Evolutionary conservation across 2,113 vertebrate genomes (phyloP), one percentile per base, ranked within the genome.

Genomic region (Cepphus grylle): DNA sequence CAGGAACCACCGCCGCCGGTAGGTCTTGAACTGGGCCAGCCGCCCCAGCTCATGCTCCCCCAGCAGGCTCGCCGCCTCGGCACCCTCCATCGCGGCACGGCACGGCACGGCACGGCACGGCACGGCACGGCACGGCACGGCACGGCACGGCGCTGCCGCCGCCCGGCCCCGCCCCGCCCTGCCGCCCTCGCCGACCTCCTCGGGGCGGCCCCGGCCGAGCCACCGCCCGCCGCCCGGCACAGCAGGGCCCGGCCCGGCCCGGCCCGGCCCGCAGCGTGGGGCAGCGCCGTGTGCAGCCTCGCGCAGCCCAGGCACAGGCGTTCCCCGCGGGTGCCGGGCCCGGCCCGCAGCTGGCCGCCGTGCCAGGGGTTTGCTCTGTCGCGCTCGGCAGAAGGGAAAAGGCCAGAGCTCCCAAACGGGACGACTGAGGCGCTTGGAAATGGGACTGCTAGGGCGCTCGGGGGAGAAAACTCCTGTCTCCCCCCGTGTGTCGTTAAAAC

Each of bases 1-100:
- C 26, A 99, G 95, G 36, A 99, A 91, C 99, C 99, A 99, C 66
- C 99, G 98, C 91, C 98, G 98, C 88, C 93, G 96, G 92, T 99
- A 99, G 3, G 97, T 66, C 85, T 94, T 98, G 82, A 98, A 97
- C 4, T 9, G 49, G 5, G 47, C 20, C 38, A n/a, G 88, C 7
- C 23, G 77, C 25, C 22, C 61, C 81, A 36, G 49, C 20, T 15
- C 47, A 7, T 34, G 8, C 47, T 87, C 78, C 43, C 47, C 52
- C 5, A 95, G 47, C 49, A 95, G 8, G 21, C 67, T 66, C 6
- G 11, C 38, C 3, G 26, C 9, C 40, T 94, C 93, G 0, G 2
- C 22, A 6, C 40, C 50, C 66, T 95, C 95, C 95, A 96, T 94
- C 55, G 8, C 50, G 10, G 42, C 69, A 2, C 74, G 5, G 21